Evolutionary conservation across 2,797 vertebrate species (phyloP).

Genomic region (Trematomus bernacchii): DNA sequence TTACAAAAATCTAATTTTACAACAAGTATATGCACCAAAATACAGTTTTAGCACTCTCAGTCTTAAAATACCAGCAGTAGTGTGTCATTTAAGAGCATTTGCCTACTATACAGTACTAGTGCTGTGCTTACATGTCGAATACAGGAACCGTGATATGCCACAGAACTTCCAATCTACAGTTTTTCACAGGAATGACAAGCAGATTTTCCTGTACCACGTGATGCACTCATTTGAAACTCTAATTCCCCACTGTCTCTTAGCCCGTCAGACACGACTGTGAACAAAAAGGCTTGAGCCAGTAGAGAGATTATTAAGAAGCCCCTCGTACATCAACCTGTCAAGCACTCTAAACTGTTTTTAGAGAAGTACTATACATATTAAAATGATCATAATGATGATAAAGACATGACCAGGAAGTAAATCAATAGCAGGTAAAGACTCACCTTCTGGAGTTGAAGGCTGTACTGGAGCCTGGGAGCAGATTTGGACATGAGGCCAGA

Average conservation of each 20-base stretch:
- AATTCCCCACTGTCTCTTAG: slow-evolving; percentile 53
- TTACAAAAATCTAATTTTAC: neutral
- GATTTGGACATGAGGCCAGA: slow-evolving; percentile 85
- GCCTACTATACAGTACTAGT: slow-evolving; percentile 13
- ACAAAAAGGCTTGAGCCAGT: slow-evolving; percentile 60
- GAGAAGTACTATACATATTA: slow-evolving; percentile 18
- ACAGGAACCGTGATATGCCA: slow-evolving; percentile 31
- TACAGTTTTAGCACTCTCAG: neutral
- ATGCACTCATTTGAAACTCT: slow-evolving; percentile 57
- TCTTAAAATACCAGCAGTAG: neutral
- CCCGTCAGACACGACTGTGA: slow-evolving; percentile 56
- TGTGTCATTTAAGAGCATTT: slow-evolving; percentile 20
- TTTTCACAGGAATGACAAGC: slow-evolving; percentile 60
- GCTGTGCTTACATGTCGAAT: slow-evolving; percentile 45
- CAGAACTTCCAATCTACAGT: slow-evolving; percentile 65
- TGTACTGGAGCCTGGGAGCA: slow-evolving; percentile 70
- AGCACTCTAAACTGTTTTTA: slow-evolving; percentile 22
- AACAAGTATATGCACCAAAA: neutral
- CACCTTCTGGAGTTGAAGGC: slow-evolving; percentile 76
- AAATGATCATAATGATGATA: slow-evolving; percentile 28
- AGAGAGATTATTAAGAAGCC: slow-evolving; percentile 61
- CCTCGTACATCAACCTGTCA: slow-evolving; percentile 66
- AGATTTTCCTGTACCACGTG: slow-evolving; percentile 51
- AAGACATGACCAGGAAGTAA: slow-evolving; percentile 13
- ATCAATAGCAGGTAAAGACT: slow-evolving; percentile 10